phyloP scores from a whole-genome alignment of 2,113 vertebrate genomes.

The Aspidoscelis tigris region DNA sequence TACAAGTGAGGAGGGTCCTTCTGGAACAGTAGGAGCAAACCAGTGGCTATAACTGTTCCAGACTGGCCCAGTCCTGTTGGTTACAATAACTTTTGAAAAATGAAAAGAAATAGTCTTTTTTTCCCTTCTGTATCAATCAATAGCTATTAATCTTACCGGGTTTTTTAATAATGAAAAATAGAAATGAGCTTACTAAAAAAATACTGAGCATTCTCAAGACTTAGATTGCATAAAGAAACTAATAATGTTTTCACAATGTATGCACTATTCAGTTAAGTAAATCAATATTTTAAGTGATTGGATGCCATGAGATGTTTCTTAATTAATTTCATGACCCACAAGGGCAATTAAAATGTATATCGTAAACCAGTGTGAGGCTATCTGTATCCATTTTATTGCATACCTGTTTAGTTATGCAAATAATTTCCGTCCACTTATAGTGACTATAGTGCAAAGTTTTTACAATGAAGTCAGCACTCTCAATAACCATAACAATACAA shows the following conservation, averaged over 20 bases:
- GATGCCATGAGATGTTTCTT: conserved; percentile 57
- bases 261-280: conserved; percentile 51
- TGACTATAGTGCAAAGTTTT: conserved; percentile 45
- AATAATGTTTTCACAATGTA: conserved; percentile 45
- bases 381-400: conserved; percentile 66
- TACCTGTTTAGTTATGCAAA: conserved; percentile 44
- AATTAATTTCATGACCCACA: conserved; percentile 68
- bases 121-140: conserved; percentile 47
- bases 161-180: conserved; percentile 45
- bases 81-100: too few relatives aligned
- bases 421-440: conserved; percentile 24
- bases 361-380: conserved; percentile 54
- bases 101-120: conserved; percentile 43
- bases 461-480: conserved; percentile 3
- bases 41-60: too few relatives aligned
- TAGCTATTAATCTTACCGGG: conserved; percentile 56
- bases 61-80: too few relatives aligned
- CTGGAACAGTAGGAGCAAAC: too few relatives aligned
- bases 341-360: conserved; percentile 67
- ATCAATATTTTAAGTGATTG: conserved; percentile 68
- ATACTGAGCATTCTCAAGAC: conserved; percentile 39
- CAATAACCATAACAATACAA: too few relatives aligned
- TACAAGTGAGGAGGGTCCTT: too few relatives aligned
- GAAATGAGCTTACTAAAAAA: conserved; percentile 46
- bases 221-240: conserved; percentile 30